Conservation (phyloP, 92 coral and sea anemone species). For the Parazoanthus darwini region DNA sequence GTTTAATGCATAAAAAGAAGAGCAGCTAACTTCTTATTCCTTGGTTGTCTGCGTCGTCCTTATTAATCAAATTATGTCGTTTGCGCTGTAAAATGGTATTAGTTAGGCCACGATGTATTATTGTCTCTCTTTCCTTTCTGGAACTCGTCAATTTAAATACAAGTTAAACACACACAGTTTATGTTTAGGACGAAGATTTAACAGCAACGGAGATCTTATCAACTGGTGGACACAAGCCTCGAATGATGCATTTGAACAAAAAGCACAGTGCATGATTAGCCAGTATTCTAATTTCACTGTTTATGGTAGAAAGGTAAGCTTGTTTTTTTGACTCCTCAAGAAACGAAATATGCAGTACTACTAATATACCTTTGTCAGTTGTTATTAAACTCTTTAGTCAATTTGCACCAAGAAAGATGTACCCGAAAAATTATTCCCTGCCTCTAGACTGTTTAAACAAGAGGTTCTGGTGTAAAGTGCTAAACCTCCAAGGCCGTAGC, state of each 20-base stretch:
- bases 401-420: too few species aligned
- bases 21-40: too few species aligned
- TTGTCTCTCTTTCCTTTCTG: background rate
- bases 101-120: too few species aligned
- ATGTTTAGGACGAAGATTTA: conserved; percentile 14
- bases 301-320: conserved; percentile 18
- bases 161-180: background rate
- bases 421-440: background rate
- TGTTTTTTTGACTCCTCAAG: background rate
- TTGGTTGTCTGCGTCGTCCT: too few species aligned
- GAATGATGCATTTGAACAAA: conserved; percentile 31
- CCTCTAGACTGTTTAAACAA: background rate
- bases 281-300: conserved; percentile 38
- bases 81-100: too few species aligned
- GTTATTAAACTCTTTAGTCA: background rate
- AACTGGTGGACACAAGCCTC: conserved; percentile 46
- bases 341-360: background rate
- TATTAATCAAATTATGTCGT: too few species aligned
- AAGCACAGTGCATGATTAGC: conserved; percentile 27
- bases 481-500: too few species aligned
- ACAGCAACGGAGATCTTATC: conserved; percentile 35
- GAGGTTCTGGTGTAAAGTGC: too few species aligned
- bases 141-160: background rate
- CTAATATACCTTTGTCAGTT: background rate
- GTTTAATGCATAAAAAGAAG: too few species aligned